Evolutionary conservation across 2,113 vertebrate genomes (phyloP), one percentile per base, ranked within the genome.

Genomic region (Thymallus thymallus): DNA sequence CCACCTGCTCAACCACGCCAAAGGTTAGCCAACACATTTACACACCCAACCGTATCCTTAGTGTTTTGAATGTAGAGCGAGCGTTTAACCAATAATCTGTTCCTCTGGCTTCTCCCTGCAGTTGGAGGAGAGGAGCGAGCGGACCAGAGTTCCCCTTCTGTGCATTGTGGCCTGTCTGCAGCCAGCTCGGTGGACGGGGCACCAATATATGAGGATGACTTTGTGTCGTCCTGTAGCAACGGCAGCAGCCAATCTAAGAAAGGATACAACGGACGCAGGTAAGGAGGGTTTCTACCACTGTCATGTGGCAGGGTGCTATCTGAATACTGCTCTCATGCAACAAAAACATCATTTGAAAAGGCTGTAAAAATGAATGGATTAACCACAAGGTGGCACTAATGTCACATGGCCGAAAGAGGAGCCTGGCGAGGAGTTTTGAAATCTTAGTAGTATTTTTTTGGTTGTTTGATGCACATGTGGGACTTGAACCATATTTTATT

Each of bases 191-290:
- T 89, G 0, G 93, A 94, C 6, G 48, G 48, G 48, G 92, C 88
- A 0, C n/a, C 84, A 1, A 81, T 77, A 65, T 96, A 98, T 1
- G 96, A 96, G 76, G 95, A 96, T 80, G 96, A 97, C 77, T 98
- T 98, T 88, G 84, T 92, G 58, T 97, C 95, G 0, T 95, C 93
- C 0, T 88, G 91, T 26, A 92, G 91, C 80, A 97, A 93, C 83
- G 88, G 87, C 71, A 92, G 85, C 72, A 92, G 90, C 69, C 86
- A 92, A 68, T 90, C 92, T 73, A 95, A 77, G 81, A 95, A 86
- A 83, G 76, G 89, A 76, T 63, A 87, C 74, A 86, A 75, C 75
- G 92, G 94, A 23, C 89, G 88, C 80, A 94, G 95, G 97, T 98
- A 94, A 51, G 48, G 48, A 41, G 35, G 48, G 16, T 51, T 18